phyloP scores from a whole-genome alignment of 2,113 vertebrate genomes.

The Carlito syrichta region DNA sequence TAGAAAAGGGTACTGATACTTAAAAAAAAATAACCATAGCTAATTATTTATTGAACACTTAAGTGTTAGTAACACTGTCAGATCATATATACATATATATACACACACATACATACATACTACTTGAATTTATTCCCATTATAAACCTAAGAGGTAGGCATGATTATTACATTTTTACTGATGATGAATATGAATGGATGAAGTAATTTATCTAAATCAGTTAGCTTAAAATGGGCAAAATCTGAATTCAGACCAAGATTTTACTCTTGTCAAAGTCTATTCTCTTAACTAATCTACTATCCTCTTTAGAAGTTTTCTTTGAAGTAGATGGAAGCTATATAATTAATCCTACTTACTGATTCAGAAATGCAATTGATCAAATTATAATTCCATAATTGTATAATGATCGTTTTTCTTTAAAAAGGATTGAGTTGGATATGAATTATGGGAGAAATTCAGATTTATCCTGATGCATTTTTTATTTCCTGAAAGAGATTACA shows the following conservation, averaged over 20 bases:
- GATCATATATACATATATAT: no score
- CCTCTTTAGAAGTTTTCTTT: not conserved
- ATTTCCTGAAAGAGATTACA: not conserved
- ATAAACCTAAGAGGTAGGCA: not conserved
- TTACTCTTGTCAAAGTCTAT: not conserved
- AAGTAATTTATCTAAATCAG: not conserved
- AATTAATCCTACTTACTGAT: not conserved
- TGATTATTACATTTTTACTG: not conserved
- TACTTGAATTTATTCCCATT: not conserved
- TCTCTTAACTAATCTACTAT: not conserved
- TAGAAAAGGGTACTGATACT: not conserved
- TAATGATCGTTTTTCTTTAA: not conserved
- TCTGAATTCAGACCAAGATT: not conserved
- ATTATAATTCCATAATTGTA: not conserved
- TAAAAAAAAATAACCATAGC: not conserved
- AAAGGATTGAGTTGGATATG: not conserved
- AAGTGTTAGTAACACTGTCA: not conserved
- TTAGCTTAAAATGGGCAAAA: not conserved
- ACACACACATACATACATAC: not conserved
- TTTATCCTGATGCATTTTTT: not conserved
- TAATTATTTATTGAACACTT: not conserved
- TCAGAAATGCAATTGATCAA: slow-evolving; percentile 13
- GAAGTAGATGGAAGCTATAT: not conserved
- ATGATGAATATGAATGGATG: not conserved
- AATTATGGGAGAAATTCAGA: not conserved